phyloP scores from a whole-genome alignment of 2,888 invertebrate species.

The Conops quadrifasciatus region DNA sequence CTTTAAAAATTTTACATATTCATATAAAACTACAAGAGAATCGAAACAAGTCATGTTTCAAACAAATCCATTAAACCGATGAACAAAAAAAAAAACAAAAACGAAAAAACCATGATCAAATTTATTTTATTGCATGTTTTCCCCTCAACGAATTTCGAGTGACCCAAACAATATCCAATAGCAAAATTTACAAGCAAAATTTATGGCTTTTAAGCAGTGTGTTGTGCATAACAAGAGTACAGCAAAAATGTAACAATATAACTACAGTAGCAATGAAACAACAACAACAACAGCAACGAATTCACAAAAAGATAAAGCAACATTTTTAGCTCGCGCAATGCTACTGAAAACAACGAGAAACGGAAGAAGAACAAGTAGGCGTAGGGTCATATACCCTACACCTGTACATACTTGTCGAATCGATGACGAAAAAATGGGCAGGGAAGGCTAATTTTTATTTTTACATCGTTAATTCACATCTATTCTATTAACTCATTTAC shows the following conservation, averaged over 20 bases:
- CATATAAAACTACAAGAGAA: no score
- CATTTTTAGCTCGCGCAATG: neutral
- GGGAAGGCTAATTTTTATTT: no score
- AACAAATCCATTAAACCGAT: no score
- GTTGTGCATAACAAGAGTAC: neutral
- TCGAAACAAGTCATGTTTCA: no score
- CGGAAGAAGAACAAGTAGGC: neutral
- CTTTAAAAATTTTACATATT: no score
- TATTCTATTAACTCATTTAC: neutral
- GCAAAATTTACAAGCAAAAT: slow-evolving; percentile 18
- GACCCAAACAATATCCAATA: neutral
- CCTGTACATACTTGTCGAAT: neutral
- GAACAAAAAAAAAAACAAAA: neutral
- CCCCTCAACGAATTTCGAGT: neutral
- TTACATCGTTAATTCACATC: no score
- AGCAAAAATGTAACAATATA: neutral
- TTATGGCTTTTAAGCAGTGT: slow-evolving; percentile 18
- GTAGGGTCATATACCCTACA: neutral
- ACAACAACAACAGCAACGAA: slow-evolving; percentile 7
- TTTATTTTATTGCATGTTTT: slow-evolving; percentile 19
- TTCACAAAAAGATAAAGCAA: slow-evolving; percentile 1
- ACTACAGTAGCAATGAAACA: neutral
- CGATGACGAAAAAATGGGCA: neutral
- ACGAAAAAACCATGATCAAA: neutral
- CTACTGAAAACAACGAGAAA: neutral